A percentile compares a stretch with the other conserved stretches of the same genome.
Evolutionary conservation across 23 tunicate species (phyloP).

Genomic region (Trididemnum miniatum): DNA sequence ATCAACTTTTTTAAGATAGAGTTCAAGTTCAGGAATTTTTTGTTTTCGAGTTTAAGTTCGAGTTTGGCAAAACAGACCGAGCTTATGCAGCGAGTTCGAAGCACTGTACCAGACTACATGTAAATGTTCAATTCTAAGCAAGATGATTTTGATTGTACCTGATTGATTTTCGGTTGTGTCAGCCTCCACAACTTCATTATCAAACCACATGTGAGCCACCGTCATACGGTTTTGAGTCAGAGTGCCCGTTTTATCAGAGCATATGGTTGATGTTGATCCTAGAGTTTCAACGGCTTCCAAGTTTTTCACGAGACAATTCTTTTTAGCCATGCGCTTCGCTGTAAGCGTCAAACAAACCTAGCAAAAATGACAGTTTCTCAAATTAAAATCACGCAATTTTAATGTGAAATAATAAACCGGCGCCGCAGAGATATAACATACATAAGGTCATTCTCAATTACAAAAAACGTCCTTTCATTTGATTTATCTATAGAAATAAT

Average conservation of each 20-base stretch:
- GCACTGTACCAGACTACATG: too few relatives aligned
- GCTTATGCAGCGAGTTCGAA: too few relatives aligned
- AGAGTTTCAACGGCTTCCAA: slow-evolving; percentile 99
- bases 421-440: neutral
- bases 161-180: slow-evolving; percentile 99
- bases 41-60: too few relatives aligned
- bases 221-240: slow-evolving; percentile 99
- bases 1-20: too few relatives aligned
- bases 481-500: neutral
- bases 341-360: slow-evolving; percentile 95
- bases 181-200: slow-evolving; percentile 84
- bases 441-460: neutral
- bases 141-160: slow-evolving; percentile 61
- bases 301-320: slow-evolving; percentile 98
- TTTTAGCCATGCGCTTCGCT: slow-evolving; percentile 98
- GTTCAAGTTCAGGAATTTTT: too few relatives aligned
- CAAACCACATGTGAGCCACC: slow-evolving; percentile 99
- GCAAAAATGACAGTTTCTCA: neutral
- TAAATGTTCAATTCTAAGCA: too few relatives aligned
- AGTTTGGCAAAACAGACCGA: too few relatives aligned
- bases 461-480: too few relatives aligned
- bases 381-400: neutral
- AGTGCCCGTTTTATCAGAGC: slow-evolving; percentile 99
- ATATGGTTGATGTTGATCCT: slow-evolving; percentile 99
- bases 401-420: too few relatives aligned